These are phyloP conservation scores for Planococcus citri DNA, from an alignment of 1,140 invertebrate species.

Conservation along the genomic window DNA sequence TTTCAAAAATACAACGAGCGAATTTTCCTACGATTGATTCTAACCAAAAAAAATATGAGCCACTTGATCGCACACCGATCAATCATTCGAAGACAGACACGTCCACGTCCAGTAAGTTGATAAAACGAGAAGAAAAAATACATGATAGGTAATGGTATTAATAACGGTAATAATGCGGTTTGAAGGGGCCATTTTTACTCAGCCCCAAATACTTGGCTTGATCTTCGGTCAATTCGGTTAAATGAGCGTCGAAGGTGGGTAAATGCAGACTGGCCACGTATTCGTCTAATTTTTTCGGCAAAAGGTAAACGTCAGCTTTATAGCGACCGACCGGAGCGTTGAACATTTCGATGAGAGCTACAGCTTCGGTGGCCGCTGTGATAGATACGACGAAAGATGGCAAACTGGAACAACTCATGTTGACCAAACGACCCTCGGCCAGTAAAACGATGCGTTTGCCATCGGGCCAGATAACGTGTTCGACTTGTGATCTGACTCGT, in stretches of 20 bases:
- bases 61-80: no score
- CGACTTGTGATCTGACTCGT: conserved; percentile 91
- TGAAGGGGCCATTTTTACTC: conserved; percentile 94
- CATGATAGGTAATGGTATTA: background rate
- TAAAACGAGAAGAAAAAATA: no score
- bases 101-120: no score
- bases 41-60: no score
- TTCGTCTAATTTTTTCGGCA: conserved; percentile 94
- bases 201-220: conserved; percentile 96
- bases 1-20: no score
- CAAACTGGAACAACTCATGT: conserved; percentile 91
- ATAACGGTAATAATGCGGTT: conserved; percentile 94
- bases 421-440: conserved; percentile 88
- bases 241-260: conserved; percentile 90
- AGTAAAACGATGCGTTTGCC: conserved; percentile 83
- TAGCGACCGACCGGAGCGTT: conserved; percentile 89
- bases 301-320: conserved; percentile 91
- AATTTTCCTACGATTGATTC: no score
- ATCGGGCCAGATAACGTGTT: conserved; percentile 93
- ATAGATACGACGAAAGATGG: conserved; percentile 96
- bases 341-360: conserved; percentile 86
- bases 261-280: conserved; percentile 93
- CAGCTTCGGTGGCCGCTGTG: conserved; percentile 77
- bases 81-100: no score
- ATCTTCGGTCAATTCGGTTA: conserved; percentile 90